Percentiles rank a stretch among this genome's conserved stretches.
phyloP scores from a whole-genome alignment of 2,888 invertebrate species.

The Lasioglossum morio region DNA sequence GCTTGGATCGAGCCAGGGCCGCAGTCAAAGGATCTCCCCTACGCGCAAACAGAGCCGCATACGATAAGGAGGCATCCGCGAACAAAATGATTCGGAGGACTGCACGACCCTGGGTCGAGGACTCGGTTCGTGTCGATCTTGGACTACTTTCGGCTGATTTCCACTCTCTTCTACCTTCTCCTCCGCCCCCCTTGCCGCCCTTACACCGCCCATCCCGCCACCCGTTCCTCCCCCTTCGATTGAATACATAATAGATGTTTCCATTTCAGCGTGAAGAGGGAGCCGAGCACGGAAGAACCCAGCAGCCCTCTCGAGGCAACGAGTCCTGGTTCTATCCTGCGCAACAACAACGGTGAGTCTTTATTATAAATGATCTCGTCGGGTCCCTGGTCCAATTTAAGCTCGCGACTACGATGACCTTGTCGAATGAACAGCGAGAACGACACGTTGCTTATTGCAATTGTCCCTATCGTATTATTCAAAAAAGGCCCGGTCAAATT shows the following conservation, averaged over 20 bases:
- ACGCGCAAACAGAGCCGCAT: constrained; percentile 42
- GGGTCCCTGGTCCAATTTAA: constrained; percentile 43
- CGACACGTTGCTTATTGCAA: constrained; percentile 5
- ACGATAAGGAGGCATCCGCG: constrained; percentile 43
- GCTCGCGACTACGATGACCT: constrained; percentile 4
- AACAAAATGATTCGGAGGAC: constrained; percentile 42
- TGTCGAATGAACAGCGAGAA: constrained; percentile 19
- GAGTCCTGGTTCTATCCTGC: constrained; percentile 83
- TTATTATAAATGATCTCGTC: constrained; percentile 55
- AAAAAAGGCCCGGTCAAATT: background rate
- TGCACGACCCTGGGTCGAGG: constrained; percentile 36
- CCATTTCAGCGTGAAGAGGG: constrained; percentile 82
- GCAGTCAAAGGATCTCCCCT: constrained; percentile 58
- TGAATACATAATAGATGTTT: constrained; percentile 79
- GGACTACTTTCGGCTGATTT: constrained; percentile 65
- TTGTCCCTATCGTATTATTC: background rate
- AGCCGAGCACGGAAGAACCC: constrained; percentile 82
- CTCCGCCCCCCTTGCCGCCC: background rate
- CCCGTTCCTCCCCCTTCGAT: constrained; percentile 36
- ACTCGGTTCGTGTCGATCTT: constrained; percentile 57
- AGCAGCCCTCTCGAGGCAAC: constrained; percentile 83
- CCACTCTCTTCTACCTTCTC: background rate
- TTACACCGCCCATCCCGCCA: constrained; percentile 12
- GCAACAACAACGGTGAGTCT: constrained; percentile 83
- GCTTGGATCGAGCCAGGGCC: constrained; percentile 66